Evolutionary conservation across 1,140 invertebrate species (phyloP), one percentile per base, ranked within the genome.

Genomic region (Ephestia elutella): DNA sequence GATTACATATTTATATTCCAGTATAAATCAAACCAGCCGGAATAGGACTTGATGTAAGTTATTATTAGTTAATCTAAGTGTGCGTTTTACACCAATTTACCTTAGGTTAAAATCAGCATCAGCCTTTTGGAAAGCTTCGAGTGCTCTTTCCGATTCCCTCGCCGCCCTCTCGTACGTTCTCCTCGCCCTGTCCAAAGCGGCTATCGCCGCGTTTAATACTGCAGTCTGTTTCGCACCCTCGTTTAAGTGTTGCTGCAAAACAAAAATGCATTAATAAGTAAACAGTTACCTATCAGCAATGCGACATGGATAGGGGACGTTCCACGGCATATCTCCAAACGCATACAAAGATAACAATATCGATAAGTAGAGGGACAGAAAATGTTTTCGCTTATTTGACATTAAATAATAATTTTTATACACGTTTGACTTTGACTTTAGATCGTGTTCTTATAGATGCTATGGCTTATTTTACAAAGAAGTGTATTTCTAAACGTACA

Each of bases 81-180:
- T n/a, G n/a, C n/a, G n/a, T n/a, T n/a, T n/a, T n/a, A n/a, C n/a
- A n/a, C n/a, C n/a, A 15, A 10, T 44, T 75, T 96, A 91, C 59
- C 97, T 98, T 57, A 99, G 90, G 91, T 99, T 96, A 20, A 96
- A 92, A 90, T 99, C 97, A 28, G 96, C 96, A 86, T 99, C 97
- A 10, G 97, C 97, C 84, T 94, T 94, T 78, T 96, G 94, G 89
- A 95, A 99, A 78, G 95, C 95, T 51, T 99, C 97, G 49, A 97
- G 90, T 0, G 97, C 96, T 78, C 95, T 94, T 78, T 98, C 97
- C 66, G 96, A 93, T 72, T 98, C 97, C 67, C 94, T 92, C 76
- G 95, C 96, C 10, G 97, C 95, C 78, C 97, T 97, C 80, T 99
- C 98, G 90, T 99, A 99, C 53, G 96, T 94, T 79, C 96, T 95